Percentiles rank a stretch among this genome's conserved stretches.
Conservation (phyloP, 2,797 vertebrate species). For the Paedocypris micromegethes region DNA sequence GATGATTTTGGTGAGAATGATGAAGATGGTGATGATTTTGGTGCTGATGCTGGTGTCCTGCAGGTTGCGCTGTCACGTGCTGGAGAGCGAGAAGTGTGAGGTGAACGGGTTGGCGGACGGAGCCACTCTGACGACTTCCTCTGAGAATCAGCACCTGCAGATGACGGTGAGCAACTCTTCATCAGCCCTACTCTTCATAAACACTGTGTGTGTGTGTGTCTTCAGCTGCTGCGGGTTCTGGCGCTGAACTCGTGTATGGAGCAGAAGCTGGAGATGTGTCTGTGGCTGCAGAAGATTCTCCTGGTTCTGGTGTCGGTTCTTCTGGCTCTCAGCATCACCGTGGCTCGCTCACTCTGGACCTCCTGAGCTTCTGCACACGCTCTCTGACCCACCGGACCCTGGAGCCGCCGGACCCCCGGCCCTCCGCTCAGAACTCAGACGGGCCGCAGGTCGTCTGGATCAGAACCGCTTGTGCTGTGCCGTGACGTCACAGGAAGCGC, state of each 20-base stretch:
- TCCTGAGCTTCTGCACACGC: constrained; percentile 45
- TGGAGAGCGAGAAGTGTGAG: constrained; percentile 74
- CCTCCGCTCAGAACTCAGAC: too few species aligned
- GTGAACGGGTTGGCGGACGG: constrained; percentile 66
- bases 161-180: constrained; percentile 63
- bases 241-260: constrained; percentile 75
- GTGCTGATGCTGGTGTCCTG: constrained; percentile 42
- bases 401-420: too few species aligned
- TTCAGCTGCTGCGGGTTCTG: constrained; percentile 76
- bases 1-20: background rate
- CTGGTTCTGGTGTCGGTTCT: constrained; percentile 71
- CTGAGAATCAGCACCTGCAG: constrained; percentile 75
- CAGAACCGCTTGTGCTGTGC: too few species aligned
- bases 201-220: background rate
- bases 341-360: constrained; percentile 62
- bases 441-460: too few species aligned
- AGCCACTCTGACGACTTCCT: constrained; percentile 59
- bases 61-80: constrained; percentile 88
- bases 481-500: too few species aligned
- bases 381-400: background rate
- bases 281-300: constrained; percentile 87
- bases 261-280: constrained; percentile 77
- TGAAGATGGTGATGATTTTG: background rate
- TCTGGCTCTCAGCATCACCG: constrained; percentile 70
- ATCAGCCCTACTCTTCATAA: background rate